Percentiles rank a stretch among this genome's conserved stretches.
Conservation (phyloP, 2,888 invertebrate genomes). For the Nephrotoma appendiculata region DNA sequence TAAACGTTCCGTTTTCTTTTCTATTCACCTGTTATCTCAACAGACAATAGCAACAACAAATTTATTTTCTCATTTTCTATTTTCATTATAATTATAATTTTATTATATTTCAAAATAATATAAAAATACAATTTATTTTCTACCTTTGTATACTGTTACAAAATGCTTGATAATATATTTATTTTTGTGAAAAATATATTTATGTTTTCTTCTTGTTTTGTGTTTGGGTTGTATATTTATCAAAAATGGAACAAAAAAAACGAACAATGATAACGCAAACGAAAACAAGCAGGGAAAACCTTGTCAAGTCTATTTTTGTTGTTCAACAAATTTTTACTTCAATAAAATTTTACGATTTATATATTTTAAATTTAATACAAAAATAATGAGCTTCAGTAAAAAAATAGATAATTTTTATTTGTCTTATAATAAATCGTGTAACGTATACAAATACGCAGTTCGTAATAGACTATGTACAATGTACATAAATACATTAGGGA, state of each 20-base stretch:
- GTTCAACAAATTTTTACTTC: not conserved
- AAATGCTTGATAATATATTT: not conserved
- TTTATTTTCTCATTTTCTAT: not conserved
- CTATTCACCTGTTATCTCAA: not conserved
- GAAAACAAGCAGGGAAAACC: not conserved
- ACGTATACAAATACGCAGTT: not conserved
- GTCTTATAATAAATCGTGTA: not conserved
- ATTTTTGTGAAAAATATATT: not conserved
- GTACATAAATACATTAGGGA: not conserved
- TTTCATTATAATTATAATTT: not conserved
- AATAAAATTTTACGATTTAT: not conserved
- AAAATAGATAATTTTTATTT: not conserved
- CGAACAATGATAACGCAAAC: not conserved
- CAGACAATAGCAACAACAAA: not conserved
- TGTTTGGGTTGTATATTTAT: not conserved
- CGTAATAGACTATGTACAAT: not conserved
- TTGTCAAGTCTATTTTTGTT: not conserved
- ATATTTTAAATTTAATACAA: not conserved
- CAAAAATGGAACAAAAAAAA: not conserved
- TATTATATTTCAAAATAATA: not conserved
- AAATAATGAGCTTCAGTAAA: not conserved
- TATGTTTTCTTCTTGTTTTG: not conserved
- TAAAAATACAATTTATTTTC: not conserved
- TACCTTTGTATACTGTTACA: not conserved
- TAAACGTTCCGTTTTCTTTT: too few relatives aligned